A percentile compares a stretch with the other conserved stretches of the same genome.
phyloP scores from a whole-genome alignment of 2,113 vertebrate genomes.

The Vombatus ursinus region DNA sequence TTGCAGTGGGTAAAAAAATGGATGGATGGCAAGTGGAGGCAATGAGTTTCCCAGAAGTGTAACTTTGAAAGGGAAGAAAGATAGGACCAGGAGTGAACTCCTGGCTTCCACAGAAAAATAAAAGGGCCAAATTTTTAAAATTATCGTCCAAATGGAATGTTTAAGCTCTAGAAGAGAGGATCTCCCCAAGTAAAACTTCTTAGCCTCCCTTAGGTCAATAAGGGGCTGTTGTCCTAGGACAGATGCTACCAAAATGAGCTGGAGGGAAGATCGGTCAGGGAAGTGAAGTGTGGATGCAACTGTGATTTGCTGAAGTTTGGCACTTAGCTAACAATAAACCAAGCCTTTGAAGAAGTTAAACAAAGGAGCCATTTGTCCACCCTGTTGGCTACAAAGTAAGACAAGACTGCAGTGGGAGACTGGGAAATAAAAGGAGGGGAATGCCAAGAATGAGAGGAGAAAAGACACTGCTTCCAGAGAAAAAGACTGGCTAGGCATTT shows the following conservation, averaged over 20 bases:
- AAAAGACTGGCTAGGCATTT: not conserved
- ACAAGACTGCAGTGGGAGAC: not conserved
- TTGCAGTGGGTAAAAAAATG: too few species aligned
- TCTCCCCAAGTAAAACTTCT: not conserved
- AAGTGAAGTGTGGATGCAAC: constrained; percentile 41
- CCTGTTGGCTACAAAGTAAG: constrained; percentile 36
- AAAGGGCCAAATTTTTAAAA: not conserved
- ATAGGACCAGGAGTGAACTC: not conserved
- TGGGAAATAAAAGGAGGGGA: not conserved
- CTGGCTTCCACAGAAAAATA: not conserved
- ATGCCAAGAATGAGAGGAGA: not conserved
- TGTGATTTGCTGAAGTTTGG: constrained; percentile 55
- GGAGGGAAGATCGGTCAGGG: constrained; percentile 6
- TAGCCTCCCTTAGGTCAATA: not conserved
- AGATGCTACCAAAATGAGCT: constrained; percentile 62
- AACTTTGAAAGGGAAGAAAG: not conserved
- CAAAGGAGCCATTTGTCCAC: constrained; percentile 73
- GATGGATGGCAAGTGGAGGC: not conserved
- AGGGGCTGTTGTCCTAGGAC: constrained; percentile 35
- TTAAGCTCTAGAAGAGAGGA: not conserved
- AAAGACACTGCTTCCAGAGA: not conserved
- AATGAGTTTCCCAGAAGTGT: not conserved
- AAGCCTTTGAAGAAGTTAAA: constrained; percentile 68
- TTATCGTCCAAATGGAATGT: not conserved
- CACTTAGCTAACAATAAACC: constrained; percentile 60